phyloP scores from a whole-genome alignment of 2,113 vertebrate species.

The Taurulus bubalis region DNA sequence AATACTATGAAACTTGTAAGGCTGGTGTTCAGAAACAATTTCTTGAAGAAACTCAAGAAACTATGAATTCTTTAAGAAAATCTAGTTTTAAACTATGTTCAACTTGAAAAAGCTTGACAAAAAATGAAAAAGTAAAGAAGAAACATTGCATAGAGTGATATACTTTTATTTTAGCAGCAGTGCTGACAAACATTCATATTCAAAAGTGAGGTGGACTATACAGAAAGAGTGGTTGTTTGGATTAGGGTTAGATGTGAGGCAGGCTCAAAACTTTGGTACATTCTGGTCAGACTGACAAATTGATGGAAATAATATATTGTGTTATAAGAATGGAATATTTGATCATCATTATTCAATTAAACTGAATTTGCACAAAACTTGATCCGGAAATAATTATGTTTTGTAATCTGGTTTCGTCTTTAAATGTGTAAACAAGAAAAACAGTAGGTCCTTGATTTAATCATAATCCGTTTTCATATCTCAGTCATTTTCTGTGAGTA shows the following conservation, averaged over 20 bases:
- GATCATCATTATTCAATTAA: background rate
- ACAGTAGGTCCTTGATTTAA: background rate
- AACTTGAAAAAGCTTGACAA: too few relatives aligned
- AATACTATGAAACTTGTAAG: too few relatives aligned
- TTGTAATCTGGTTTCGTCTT: background rate
- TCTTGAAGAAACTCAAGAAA: too few relatives aligned
- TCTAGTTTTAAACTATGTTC: too few relatives aligned
- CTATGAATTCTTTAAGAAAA: too few relatives aligned
- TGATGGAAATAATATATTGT: background rate
- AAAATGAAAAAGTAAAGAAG: background rate
- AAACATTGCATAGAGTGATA: constrained; percentile 53
- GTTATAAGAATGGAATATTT: background rate
- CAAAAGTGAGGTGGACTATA: constrained; percentile 50
- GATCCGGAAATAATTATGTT: background rate
- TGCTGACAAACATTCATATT: constrained; percentile 55
- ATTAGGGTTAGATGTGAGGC: constrained; percentile 14
- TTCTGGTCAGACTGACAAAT: constrained; percentile 55
- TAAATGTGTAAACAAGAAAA: constrained; percentile 3
- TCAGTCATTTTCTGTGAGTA: background rate
- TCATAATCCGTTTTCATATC: background rate
- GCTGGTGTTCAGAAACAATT: too few relatives aligned
- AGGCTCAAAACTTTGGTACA: constrained; percentile 72
- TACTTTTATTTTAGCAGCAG: constrained; percentile 42
- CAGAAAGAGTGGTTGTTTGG: constrained; percentile 16
- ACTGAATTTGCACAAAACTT: background rate